Evolutionary conservation across 2,888 invertebrate genomes (phyloP).

Genomic region (Sarcophaga carnaria): DNA sequence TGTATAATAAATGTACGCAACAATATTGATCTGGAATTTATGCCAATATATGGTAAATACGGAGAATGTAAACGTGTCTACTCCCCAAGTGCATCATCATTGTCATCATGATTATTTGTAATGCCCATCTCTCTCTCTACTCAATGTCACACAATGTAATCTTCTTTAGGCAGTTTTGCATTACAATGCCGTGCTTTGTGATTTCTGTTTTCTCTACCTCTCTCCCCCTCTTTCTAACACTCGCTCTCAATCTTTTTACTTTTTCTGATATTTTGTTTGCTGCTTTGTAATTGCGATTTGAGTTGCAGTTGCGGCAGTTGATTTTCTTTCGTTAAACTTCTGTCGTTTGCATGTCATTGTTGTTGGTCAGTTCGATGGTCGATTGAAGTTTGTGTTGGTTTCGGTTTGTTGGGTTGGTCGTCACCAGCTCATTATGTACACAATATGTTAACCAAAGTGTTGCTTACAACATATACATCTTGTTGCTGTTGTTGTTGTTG

Average conservation of each 20-base stretch:
- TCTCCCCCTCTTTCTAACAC: background rate
- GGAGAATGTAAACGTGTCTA: constrained; percentile 71
- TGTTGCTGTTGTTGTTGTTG: constrained; percentile 41
- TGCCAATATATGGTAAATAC: constrained; percentile 77
- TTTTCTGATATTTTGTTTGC: constrained; percentile 2
- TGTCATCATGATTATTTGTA: constrained; percentile 68
- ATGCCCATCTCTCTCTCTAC: constrained; percentile 49
- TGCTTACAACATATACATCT: background rate
- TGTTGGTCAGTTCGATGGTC: constrained; percentile 7
- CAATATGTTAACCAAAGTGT: constrained; percentile 28
- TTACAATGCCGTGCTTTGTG: constrained; percentile 5
- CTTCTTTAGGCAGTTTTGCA: constrained; percentile 36
- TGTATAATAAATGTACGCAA: constrained; percentile 26
- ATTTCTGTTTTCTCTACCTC: background rate
- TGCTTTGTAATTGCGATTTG: background rate
- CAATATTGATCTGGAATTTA: constrained; percentile 75
- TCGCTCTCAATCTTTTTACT: background rate
- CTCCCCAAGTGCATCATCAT: constrained; percentile 73
- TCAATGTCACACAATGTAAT: constrained; percentile 67
- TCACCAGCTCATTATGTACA: constrained; percentile 57
- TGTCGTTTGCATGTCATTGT: constrained; percentile 65
- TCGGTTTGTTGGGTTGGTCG: constrained; percentile 23
- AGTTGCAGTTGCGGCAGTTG: background rate
- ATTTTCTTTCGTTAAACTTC: constrained; percentile 30
- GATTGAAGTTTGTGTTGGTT: background rate